Conservation (phyloP, 2,888 invertebrate genomes). For the Drosophila demipolita region DNA sequence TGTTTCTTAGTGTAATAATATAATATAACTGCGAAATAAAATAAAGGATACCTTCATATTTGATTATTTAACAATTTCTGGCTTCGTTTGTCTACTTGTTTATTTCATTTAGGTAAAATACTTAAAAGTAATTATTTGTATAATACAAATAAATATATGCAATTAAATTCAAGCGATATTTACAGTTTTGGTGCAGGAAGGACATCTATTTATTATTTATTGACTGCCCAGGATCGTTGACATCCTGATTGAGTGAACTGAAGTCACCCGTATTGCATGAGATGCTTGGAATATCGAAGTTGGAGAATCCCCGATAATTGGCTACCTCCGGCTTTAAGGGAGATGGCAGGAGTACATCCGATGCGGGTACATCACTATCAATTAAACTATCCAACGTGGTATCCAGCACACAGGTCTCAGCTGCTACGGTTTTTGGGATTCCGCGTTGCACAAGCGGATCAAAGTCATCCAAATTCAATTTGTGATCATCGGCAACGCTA, state of each 20-base stretch:
- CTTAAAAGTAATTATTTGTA: conserved; percentile 30
- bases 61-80: conserved; percentile 16
- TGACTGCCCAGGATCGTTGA: conserved; percentile 33
- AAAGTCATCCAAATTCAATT: conserved; percentile 84
- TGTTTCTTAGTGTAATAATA: neutral
- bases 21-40: neutral
- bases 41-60: neutral
- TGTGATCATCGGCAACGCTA: conserved; percentile 87
- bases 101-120: conserved; percentile 35
- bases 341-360: conserved; percentile 86
- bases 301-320: conserved; percentile 88
- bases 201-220: conserved; percentile 26
- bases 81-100: conserved; percentile 2
- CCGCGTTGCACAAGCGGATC: conserved; percentile 79
- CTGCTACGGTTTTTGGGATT: conserved; percentile 19
- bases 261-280: conserved; percentile 88
- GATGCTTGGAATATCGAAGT: conserved; percentile 88
- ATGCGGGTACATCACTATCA: conserved; percentile 82
- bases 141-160: conserved; percentile 61
- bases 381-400: conserved; percentile 75
- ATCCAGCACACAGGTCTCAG: conserved; percentile 44
- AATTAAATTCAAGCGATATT: conserved; percentile 39
- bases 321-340: conserved; percentile 87
- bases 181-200: conserved; percentile 38
- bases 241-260: conserved; percentile 77